Evolutionary conservation across 2,888 invertebrate genomes (phyloP), one percentile per base, ranked within the genome.

Genomic region (Leptopilina myrica): DNA sequence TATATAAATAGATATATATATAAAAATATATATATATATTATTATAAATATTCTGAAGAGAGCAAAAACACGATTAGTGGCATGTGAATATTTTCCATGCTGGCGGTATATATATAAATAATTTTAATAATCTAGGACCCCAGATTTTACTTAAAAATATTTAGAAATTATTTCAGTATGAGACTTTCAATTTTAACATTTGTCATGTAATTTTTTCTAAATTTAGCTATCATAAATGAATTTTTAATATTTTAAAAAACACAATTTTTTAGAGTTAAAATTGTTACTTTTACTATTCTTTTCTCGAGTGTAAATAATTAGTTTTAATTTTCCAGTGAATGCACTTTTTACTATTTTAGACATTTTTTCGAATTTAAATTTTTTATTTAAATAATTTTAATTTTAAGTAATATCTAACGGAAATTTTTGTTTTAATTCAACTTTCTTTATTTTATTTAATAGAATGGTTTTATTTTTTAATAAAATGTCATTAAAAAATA

Each of bases 41-140:
- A 84, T 81, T 85, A 85, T 86, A 85, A 86, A 84, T 85, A 85
- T 85, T 86, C 82, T 86, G 79, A 80, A 78, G 75, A 77, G 78
- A 80, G 76, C 79, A 82, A 84, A 33, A 82, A 43, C 43, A 82
- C 81, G 84, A 85, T 83, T 86, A 83, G 76, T 53, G 85, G 84
- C 77, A 84, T 84, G 85, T 83, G 85, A 84, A 86, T 87, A 86
- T 87, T 86, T 85, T 86, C 84, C 87, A 85, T 76, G 84, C 80
- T 87, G 84, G 83, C 81, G 79, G 75, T 78, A 85, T 49, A 49
- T 33, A 33, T 85, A 76, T n/a, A 62, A 67, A 11, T 67, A 73
- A 73, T 73, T 73, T 73, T 73, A 73, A 53, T 73, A 33, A 73
- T 73, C 56, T 73, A 73, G 53, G 15, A 73, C 33, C 73, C 73